These are phyloP conservation scores for Phyllotreta striolata DNA, from an alignment of 2,888 invertebrate species.

Conservation along the genomic window DNA sequence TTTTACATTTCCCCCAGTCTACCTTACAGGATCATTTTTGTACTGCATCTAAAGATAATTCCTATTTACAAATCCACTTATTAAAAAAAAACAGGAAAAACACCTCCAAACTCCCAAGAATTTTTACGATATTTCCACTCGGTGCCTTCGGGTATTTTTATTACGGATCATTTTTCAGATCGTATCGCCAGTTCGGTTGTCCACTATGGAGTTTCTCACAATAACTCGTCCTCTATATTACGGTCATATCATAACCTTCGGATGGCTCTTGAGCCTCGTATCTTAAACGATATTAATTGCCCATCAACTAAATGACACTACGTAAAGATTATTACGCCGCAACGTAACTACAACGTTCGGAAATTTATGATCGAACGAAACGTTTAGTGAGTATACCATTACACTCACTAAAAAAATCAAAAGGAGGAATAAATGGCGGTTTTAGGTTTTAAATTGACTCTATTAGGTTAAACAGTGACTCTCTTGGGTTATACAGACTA, in stretches of 20 bases:
- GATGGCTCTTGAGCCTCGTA: conserved; percentile 32
- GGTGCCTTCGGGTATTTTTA: conserved; percentile 52
- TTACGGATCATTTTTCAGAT: conserved; percentile 49
- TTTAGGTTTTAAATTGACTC: too few relatives aligned
- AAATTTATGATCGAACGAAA: conserved; percentile 13
- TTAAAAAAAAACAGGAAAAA: conserved; percentile 1
- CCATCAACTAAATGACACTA: conserved; percentile 36
- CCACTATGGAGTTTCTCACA: conserved; percentile 46
- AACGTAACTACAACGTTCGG: conserved; percentile 5
- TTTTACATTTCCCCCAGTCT: too few relatives aligned
- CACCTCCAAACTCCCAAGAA: conserved; percentile 36
- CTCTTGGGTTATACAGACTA: too few relatives aligned
- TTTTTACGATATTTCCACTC: conserved; percentile 49
- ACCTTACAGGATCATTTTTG: too few relatives aligned
- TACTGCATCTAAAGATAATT: too few relatives aligned
- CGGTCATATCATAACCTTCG: conserved; percentile 39
- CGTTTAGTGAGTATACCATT: conserved; percentile 3
- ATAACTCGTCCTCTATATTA: conserved; percentile 44
- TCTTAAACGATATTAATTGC: conserved; percentile 41
- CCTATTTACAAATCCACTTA: too few relatives aligned
- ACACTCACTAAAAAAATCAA: too few relatives aligned
- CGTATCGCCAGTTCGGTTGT: conserved; percentile 44
- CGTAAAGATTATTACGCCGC: conserved; percentile 31
- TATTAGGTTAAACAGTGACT: too few relatives aligned
- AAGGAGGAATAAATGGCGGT: too few relatives aligned